Percentiles rank a stretch among this genome's conserved stretches.
Evolutionary conservation across 2,888 invertebrate species (phyloP).

Genomic region (Tortrix viridana): DNA sequence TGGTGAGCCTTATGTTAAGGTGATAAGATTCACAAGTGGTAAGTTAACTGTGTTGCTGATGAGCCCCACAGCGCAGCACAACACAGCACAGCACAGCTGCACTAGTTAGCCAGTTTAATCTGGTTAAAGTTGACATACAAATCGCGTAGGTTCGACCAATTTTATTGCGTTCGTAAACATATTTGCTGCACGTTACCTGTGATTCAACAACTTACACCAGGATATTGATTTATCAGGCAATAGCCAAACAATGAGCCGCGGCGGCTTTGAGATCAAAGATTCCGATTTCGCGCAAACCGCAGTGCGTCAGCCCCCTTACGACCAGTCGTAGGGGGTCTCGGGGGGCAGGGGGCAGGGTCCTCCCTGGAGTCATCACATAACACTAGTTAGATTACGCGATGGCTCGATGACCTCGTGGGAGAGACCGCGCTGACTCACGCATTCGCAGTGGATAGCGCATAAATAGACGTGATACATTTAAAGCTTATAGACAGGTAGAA

Average conservation of each 20-base stretch:
- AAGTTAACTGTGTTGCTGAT: too few species aligned
- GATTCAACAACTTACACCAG: constrained; percentile 36
- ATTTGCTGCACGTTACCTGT: constrained; percentile 14
- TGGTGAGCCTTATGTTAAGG: too few species aligned
- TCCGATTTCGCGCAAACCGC: constrained; percentile 31
- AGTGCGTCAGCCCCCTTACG: constrained; percentile 9
- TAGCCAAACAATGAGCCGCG: constrained; percentile 33
- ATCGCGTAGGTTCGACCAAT: background rate
- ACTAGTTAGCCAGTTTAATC: background rate
- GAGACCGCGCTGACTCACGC: constrained; percentile 21
- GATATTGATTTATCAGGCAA: constrained; percentile 32
- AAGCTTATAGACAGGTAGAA: background rate
- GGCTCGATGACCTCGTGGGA: constrained; percentile 6
- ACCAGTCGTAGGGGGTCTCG: background rate
- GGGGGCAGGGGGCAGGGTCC: background rate
- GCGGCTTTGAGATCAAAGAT: constrained; percentile 30
- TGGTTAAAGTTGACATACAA: constrained; percentile 3
- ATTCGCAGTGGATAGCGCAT: background rate
- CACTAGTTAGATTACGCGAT: constrained; percentile 1
- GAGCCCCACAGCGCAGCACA: too few species aligned
- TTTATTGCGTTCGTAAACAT: constrained; percentile 10
- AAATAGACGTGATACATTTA: background rate
- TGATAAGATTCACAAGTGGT: too few species aligned
- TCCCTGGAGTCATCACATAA: constrained; percentile 1
- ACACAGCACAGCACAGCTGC: too few species aligned